Evolutionary conservation across 2,113 vertebrate species (phyloP), one percentile per base, ranked within the genome.

Genomic region (Sminthopsis crassicaudata): DNA sequence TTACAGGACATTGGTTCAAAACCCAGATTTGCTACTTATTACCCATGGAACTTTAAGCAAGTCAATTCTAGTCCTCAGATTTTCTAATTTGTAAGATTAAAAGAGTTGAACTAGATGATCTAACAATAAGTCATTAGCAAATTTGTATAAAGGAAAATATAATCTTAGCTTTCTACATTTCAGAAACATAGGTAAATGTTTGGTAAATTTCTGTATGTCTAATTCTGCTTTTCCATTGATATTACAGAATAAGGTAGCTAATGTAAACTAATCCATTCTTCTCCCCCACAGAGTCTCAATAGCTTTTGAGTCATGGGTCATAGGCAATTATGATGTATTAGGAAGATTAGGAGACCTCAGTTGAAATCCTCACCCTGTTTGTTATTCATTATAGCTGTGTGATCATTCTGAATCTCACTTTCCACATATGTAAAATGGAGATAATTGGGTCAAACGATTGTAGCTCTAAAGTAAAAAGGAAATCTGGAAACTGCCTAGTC

Each of bases 351-450:
- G 30, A 16, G 60, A 16, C 30, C 30, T 67, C 30, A 36, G 30
- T 67, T 67, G 12, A 67, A 67, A 36, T 67, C 30, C 30, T 67
- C 30, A 36, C 27, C 8, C 0, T 25, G 16, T 52, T 19, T 22
- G 36, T 23, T 26, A 89, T 95, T 52, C 5, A 53, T 22, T 76
- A 23, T 8, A 14, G 51, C 89, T 88, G n/a, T 26, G 89, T 25
- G 53, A 76, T 89, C 27, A 27, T 0, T n/a, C 96, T 60, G 89
- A 95, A 94, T 8, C 11, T 96, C 16, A 53, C 11, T 90, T 95
- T 93, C 11, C 30, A 93, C 0, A 27, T 95, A 60, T 92, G 88
- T 95, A 92, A 96, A 97, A 60, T 3, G 6, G 25, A 46, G 52
- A 50, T 57, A 46, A 53, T 88, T 67, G 60, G 60, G 3, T 67